These are phyloP conservation scores for Sesamia inferens DNA, from an alignment of 2,888 invertebrate genomes.

Conservation along the genomic window DNA sequence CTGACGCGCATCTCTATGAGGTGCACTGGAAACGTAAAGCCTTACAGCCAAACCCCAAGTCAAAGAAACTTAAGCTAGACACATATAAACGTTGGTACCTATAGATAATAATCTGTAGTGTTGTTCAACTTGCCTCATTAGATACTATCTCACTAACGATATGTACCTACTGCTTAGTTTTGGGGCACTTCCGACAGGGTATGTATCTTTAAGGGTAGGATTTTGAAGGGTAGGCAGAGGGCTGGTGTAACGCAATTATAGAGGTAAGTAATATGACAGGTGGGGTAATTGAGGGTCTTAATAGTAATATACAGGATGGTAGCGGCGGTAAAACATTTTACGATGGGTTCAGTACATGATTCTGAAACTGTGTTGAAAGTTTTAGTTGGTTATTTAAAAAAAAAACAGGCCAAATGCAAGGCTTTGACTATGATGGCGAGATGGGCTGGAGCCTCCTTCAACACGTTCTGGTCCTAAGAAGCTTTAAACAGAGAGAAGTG, in stretches of 20 bases:
- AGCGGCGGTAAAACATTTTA: not conserved
- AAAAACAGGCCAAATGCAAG: not conserved
- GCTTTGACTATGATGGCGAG: no score
- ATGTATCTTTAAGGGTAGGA: conserved; percentile 4
- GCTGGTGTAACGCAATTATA: not conserved
- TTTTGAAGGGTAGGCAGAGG: conserved; percentile 8
- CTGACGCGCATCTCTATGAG: no score
- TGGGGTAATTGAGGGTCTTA: not conserved
- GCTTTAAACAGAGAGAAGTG: no score
- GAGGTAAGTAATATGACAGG: not conserved
- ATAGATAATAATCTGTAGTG: conserved; percentile 24
- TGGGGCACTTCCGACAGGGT: conserved; percentile 20
- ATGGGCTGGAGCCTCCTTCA: no score
- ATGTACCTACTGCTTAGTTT: conserved; percentile 34
- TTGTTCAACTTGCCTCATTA: conserved; percentile 54
- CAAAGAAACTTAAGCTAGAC: conserved; percentile 22
- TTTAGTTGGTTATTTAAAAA: not conserved
- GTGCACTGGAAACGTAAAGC: no score
- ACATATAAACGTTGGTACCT: not conserved
- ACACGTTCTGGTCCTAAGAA: no score
- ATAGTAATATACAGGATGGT: not conserved
- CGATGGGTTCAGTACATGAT: not conserved
- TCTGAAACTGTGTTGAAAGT: not conserved
- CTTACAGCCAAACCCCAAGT: conserved; percentile 24
- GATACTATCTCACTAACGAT: conserved; percentile 43